A percentile compares a stretch with the other conserved stretches of the same genome.
phyloP scores from a whole-genome alignment of 2,113 vertebrate genomes.

The Ceuthmochares aereus region DNA sequence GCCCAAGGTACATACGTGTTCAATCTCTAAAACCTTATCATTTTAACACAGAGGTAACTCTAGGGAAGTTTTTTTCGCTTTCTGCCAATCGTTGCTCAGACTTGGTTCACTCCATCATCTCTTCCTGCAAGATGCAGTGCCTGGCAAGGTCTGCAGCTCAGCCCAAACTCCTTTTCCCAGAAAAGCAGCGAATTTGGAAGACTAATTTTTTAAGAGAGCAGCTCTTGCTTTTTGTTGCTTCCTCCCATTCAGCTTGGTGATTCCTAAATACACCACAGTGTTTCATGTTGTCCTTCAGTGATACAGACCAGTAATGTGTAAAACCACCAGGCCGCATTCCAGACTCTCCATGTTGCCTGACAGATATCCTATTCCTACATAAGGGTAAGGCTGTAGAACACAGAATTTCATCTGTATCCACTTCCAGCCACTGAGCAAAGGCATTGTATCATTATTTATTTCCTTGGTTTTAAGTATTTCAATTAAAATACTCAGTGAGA shows the following conservation, averaged over 20 bases:
- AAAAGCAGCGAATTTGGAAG: neutral
- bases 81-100: neutral
- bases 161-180: neutral
- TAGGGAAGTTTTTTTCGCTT: neutral
- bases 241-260: too few species aligned
- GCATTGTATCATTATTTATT: neutral
- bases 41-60: neutral
- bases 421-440: neutral
- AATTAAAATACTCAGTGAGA: neutral
- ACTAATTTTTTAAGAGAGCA: neutral
- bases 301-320: fast-evolving
- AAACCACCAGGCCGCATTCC: fast-evolving
- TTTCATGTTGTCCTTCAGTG: fast-evolving
- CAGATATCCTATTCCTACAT: fast-evolving
- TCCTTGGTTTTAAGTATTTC: neutral
- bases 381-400: neutral
- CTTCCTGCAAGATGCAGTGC: neutral
- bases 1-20: fast-evolving
- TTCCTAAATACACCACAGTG: neutral
- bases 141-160: neutral
- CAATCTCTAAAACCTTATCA: neutral
- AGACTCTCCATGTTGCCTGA: neutral
- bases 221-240: neutral
- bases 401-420: neutral
- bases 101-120: neutral